Evolutionary conservation across 1,140 invertebrate genomes (phyloP).

Genomic region (Trichonephila inaurata): DNA sequence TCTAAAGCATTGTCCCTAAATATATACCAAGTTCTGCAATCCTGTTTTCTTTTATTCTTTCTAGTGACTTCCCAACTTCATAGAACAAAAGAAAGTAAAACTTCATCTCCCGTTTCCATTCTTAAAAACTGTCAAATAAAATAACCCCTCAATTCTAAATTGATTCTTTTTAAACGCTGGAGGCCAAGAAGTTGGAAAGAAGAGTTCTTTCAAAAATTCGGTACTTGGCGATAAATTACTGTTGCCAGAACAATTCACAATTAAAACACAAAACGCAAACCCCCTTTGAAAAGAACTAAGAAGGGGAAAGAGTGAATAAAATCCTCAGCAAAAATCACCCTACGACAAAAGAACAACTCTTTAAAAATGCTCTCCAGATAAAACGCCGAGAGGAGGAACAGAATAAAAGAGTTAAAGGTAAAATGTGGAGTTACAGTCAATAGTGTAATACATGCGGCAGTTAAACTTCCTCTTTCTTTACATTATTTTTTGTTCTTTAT

Average conservation of each 20-base stretch:
- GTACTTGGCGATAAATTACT: too few relatives aligned
- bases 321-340: not conserved
- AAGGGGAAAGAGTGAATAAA: not conserved
- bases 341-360: conserved; percentile 13
- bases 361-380: conserved; percentile 41
- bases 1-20: too few relatives aligned
- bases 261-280: not conserved
- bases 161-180: conserved; percentile 1
- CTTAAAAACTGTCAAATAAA: not conserved
- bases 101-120: not conserved
- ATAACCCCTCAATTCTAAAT: not conserved
- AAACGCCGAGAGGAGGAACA: conserved; percentile 17
- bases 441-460: conserved; percentile 50
- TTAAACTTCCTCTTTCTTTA: not conserved
- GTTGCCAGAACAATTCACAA: conserved; percentile 16
- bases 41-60: too few relatives aligned
- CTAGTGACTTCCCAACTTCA: too few relatives aligned
- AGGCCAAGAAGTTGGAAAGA: not conserved
- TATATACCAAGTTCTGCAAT: too few relatives aligned
- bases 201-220: too few relatives aligned
- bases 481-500: conserved; percentile 15
- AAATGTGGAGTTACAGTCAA: conserved; percentile 24
- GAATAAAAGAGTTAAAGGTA: conserved; percentile 32
- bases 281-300: not conserved
- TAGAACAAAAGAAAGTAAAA: too few relatives aligned